Percentiles rank a stretch among this genome's conserved stretches.
Evolutionary conservation across 2,888 invertebrate genomes (phyloP).

Genomic region (Gastracanthus pulcherrimus): DNA sequence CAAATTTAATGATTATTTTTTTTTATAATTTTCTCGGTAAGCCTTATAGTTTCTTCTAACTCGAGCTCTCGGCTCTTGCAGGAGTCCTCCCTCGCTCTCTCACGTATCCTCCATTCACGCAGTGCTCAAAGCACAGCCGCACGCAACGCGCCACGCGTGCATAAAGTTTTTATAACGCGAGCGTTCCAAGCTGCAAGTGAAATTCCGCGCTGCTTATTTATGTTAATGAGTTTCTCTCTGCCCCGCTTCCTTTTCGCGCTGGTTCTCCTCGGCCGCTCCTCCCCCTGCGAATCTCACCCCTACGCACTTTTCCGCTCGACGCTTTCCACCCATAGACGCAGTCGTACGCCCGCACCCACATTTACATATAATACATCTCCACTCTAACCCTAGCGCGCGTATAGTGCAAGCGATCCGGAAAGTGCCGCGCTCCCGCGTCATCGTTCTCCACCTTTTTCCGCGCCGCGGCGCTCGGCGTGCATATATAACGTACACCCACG

Average conservation of each 20-base stretch:
- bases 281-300: background rate
- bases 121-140: background rate
- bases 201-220: slow-evolving; percentile 66
- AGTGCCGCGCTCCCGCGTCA: background rate
- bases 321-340: background rate
- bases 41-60: too few species aligned
- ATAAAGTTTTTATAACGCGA: too few species aligned
- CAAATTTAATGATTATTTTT: too few species aligned
- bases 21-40: too few species aligned
- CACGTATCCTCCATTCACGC: background rate
- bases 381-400: background rate
- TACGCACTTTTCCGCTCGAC: background rate
- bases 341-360: background rate
- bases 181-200: too few species aligned
- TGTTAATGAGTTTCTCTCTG: slow-evolving; percentile 71
- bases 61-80: too few species aligned
- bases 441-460: slow-evolving; percentile 53
- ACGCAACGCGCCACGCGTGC: too few species aligned
- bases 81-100: background rate
- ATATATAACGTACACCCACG: background rate
- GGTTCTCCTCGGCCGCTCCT: background rate
- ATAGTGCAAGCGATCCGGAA: slow-evolving; percentile 31
- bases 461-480: slow-evolving; percentile 26
- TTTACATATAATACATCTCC: background rate
- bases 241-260: slow-evolving; percentile 59